phyloP scores from a whole-genome alignment of 2,888 invertebrate species.

The Cepaea hortensis region DNA sequence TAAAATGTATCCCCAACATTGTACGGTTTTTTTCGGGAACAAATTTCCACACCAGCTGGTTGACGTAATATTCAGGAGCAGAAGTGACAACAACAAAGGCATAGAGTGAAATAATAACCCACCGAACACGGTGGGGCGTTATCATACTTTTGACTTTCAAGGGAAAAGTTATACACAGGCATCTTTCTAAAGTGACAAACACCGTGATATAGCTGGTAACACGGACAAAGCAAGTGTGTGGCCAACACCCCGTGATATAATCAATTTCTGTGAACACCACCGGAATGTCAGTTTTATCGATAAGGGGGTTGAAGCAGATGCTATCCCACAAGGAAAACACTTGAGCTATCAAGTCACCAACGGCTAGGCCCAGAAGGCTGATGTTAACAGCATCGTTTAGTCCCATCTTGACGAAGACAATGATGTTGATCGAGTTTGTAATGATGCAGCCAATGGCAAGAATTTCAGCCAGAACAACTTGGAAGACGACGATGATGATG shows the following conservation, averaged over 20 bases:
- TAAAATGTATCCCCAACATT: constrained; percentile 35
- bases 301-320: constrained; percentile 33
- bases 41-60: constrained; percentile 44
- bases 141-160: constrained; percentile 26
- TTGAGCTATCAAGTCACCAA: constrained; percentile 13
- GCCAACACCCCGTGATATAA: constrained; percentile 65
- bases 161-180: constrained; percentile 33
- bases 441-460: constrained; percentile 16
- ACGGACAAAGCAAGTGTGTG: constrained; percentile 29
- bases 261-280: constrained; percentile 94
- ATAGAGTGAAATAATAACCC: background rate
- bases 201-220: constrained; percentile 32
- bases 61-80: constrained; percentile 26
- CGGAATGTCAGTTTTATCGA: constrained; percentile 77
- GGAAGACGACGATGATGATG: background rate
- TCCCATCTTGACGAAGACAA: constrained; percentile 34
- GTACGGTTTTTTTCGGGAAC: constrained; percentile 41
- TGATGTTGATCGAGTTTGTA: constrained; percentile 31
- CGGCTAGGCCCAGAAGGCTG: constrained; percentile 9
- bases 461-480: constrained; percentile 13
- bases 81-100: constrained; percentile 10
- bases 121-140: constrained; percentile 10
- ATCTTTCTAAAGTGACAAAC: constrained; percentile 35
- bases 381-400: constrained; percentile 37
- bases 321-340: constrained; percentile 26